Evolutionary conservation across 2,888 invertebrate species (phyloP).

Genomic region (Pasiphila rectangulata): DNA sequence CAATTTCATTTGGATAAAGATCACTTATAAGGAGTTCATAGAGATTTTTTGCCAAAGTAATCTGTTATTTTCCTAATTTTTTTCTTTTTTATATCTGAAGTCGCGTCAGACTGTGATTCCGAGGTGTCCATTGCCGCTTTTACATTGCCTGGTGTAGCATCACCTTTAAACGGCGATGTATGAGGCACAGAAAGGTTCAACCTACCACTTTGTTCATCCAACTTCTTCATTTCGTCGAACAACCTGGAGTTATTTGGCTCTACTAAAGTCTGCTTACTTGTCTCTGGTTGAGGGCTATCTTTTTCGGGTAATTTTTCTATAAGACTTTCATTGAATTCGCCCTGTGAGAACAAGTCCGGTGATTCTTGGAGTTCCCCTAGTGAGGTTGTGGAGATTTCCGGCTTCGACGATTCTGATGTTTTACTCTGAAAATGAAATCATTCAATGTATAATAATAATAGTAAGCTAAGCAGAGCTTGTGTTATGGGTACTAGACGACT

Average conservation of each 20-base stretch:
- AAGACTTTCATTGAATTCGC: conserved; percentile 41
- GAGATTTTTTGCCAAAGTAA: conserved; percentile 61
- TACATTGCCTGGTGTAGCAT: conserved; percentile 5
- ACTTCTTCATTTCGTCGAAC: conserved; percentile 53
- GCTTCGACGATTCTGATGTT: conserved; percentile 24
- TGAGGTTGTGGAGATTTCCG: conserved; percentile 7
- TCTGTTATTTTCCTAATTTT: conserved; percentile 67
- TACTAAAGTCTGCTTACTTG: conserved; percentile 8
- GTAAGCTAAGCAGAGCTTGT: no score
- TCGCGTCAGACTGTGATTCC: conserved; percentile 35
- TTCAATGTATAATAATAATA: no score
- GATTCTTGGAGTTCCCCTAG: conserved; percentile 8
- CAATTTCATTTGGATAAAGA: conserved; percentile 14
- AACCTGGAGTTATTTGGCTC: conserved; percentile 36
- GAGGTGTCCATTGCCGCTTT: conserved; percentile 32
- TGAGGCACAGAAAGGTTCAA: conserved; percentile 44
- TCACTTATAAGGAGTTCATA: conserved; percentile 36
- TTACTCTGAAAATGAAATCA: conserved; percentile 45
- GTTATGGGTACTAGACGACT: no score
- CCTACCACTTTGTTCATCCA: conserved; percentile 49
- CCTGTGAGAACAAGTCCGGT: conserved; percentile 60
- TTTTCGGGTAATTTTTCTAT: conserved; percentile 30
- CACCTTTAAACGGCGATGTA: conserved; percentile 38
- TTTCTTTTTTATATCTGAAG: conserved; percentile 56
- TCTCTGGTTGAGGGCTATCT: not conserved